Conservation (phyloP, 2,888 invertebrate species). For the Acrobasis repandana region DNA sequence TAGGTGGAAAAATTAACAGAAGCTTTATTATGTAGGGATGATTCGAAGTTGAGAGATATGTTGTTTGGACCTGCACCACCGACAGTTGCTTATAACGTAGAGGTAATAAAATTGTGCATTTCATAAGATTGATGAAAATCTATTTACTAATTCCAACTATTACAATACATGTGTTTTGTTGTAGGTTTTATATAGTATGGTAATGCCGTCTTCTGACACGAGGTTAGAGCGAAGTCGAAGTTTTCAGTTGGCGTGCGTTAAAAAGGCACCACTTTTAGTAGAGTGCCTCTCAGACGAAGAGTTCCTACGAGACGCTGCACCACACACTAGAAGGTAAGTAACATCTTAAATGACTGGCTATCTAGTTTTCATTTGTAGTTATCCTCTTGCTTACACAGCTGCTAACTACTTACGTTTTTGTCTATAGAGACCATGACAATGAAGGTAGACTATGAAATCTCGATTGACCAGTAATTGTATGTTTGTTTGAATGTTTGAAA, state of each 20-base stretch:
- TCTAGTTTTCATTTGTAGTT: too few species aligned
- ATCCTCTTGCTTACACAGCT: too few species aligned
- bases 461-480: too few species aligned
- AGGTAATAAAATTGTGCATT: slow-evolving; percentile 46
- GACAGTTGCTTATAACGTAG: slow-evolving; percentile 75
- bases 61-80: slow-evolving; percentile 75
- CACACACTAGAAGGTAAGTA: slow-evolving; percentile 72
- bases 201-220: slow-evolving; percentile 95
- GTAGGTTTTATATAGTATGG: slow-evolving; percentile 91
- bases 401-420: too few species aligned
- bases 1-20: slow-evolving; percentile 74
- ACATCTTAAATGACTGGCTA: too few species aligned
- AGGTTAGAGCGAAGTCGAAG: slow-evolving; percentile 86
- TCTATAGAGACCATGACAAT: too few species aligned
- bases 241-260: slow-evolving; percentile 84
- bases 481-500: too few species aligned
- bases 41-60: slow-evolving; percentile 70
- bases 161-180: neutral
- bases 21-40: slow-evolving; percentile 69
- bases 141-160: too few species aligned
- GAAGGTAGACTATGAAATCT: too few species aligned
- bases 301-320: slow-evolving; percentile 73
- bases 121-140: too few species aligned
- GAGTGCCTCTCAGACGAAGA: slow-evolving; percentile 75
- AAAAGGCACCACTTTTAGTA: slow-evolving; percentile 78